A percentile compares a stretch with the other conserved stretches of the same genome.
Conservation (phyloP, 2,888 invertebrate genomes). For the Sarcophaga rosellei region DNA sequence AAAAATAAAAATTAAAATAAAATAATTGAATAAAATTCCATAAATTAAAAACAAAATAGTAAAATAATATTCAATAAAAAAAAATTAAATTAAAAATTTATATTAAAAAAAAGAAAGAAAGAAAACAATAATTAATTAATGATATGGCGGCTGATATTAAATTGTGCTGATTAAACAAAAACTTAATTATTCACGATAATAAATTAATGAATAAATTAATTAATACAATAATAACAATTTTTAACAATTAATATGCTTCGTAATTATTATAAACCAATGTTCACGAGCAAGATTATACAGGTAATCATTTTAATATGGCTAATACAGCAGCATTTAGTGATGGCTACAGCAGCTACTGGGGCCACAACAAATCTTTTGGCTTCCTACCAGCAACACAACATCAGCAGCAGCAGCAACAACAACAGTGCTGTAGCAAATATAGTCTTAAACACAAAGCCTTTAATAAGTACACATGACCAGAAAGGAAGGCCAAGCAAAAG, state of each 20-base stretch:
- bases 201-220: background rate
- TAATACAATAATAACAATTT: conserved; percentile 22
- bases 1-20: too few species aligned
- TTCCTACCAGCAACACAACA: background rate
- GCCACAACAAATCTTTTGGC: background rate
- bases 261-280: conserved; percentile 31
- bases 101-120: background rate
- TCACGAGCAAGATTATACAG: conserved; percentile 37
- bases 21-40: too few species aligned
- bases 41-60: too few species aligned
- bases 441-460: conserved; percentile 16
- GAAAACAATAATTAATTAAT: conserved; percentile 2
- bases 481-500: background rate
- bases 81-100: background rate
- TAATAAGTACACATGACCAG: conserved; percentile 32
- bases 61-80: too few species aligned
- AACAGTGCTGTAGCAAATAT: conserved; percentile 25
- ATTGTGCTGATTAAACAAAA: conserved; percentile 32
- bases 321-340: conserved; percentile 15
- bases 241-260: conserved; percentile 27
- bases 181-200: background rate
- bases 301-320: conserved; percentile 53
- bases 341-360: too few species aligned
- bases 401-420: conserved; percentile 28
- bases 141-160: conserved; percentile 36